These are phyloP conservation scores for Actinia equina DNA, from an alignment of 64 coral and sea anemone genomes.

Conservation along the genomic window DNA sequence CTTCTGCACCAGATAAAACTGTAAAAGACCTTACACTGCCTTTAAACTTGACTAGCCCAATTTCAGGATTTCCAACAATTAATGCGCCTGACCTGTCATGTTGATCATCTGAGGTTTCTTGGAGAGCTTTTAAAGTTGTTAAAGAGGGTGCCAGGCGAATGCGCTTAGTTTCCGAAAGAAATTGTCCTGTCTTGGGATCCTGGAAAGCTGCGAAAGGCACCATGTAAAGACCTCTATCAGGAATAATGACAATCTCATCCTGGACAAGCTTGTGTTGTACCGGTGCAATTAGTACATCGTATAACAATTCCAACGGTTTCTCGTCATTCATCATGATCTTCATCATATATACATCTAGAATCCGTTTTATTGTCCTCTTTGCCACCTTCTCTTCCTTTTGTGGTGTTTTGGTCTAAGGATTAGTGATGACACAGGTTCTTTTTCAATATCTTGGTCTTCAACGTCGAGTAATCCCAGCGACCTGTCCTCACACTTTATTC, in stretches of 20 bases:
- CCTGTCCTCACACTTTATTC: not conserved
- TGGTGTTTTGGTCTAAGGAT: not conserved
- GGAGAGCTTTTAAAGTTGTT: not conserved
- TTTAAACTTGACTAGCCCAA: not conserved
- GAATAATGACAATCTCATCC: conserved; percentile 16
- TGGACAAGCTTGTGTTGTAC: too few relatives aligned
- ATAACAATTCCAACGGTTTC: too few relatives aligned
- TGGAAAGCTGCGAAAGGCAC: not conserved
- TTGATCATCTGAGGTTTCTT: not conserved
- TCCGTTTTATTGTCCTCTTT: too few relatives aligned
- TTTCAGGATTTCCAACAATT: not conserved
- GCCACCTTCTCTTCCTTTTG: too few relatives aligned
- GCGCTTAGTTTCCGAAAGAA: conserved; percentile 1
- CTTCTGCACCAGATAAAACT: too few relatives aligned
- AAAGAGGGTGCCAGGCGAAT: not conserved
- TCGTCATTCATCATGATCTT: too few relatives aligned
- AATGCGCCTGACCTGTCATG: not conserved
- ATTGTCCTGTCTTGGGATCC: not conserved
- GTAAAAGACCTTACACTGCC: not conserved
- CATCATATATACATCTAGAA: too few relatives aligned
- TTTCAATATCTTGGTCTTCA: not conserved
- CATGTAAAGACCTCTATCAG: not conserved
- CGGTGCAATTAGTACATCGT: too few relatives aligned
- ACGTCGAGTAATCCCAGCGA: not conserved
- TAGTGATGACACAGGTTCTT: not conserved